Percentiles rank a stretch among this genome's conserved stretches.
Conservation (phyloP, 1,140 invertebrate genomes). For the Onthophagus taurus region DNA sequence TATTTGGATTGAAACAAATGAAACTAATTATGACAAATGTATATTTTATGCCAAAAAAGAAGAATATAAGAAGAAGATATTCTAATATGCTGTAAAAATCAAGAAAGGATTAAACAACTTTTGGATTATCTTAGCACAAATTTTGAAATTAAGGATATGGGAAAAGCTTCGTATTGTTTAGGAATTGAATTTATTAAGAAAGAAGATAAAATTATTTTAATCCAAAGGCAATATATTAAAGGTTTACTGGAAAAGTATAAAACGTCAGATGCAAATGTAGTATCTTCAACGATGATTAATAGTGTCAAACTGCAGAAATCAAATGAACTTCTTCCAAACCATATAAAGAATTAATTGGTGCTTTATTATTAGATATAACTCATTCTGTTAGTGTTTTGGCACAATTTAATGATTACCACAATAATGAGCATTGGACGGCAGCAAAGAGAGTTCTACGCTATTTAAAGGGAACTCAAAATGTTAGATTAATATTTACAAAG, state of each 20-base stretch:
- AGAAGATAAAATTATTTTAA: not conserved
- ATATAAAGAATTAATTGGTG: constrained; percentile 30
- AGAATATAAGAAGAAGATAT: not conserved
- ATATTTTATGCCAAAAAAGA: not conserved
- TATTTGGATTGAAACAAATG: constrained; percentile 3
- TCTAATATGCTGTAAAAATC: not conserved
- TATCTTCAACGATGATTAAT: too few relatives aligned
- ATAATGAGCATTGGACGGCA: constrained; percentile 28
- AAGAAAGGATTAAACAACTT: too few relatives aligned
- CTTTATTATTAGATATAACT: constrained; percentile 26
- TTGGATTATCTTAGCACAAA: not conserved
- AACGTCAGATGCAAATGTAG: too few relatives aligned
- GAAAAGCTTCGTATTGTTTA: not conserved
- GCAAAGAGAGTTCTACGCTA: constrained; percentile 36
- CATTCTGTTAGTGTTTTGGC: constrained; percentile 25
- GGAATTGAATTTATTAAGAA: constrained; percentile 1
- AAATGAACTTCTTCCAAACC: constrained; percentile 12
- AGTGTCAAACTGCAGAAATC: not conserved
- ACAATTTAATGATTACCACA: constrained; percentile 24
- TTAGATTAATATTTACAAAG: too few relatives aligned
- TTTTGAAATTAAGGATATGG: constrained; percentile 1
- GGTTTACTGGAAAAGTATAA: not conserved
- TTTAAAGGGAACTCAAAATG: constrained; percentile 35
- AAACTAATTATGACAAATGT: too few relatives aligned
- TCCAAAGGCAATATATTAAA: not conserved